Conservation (phyloP, 2,113 vertebrate genomes). For the Syrrhaptes paradoxus region DNA sequence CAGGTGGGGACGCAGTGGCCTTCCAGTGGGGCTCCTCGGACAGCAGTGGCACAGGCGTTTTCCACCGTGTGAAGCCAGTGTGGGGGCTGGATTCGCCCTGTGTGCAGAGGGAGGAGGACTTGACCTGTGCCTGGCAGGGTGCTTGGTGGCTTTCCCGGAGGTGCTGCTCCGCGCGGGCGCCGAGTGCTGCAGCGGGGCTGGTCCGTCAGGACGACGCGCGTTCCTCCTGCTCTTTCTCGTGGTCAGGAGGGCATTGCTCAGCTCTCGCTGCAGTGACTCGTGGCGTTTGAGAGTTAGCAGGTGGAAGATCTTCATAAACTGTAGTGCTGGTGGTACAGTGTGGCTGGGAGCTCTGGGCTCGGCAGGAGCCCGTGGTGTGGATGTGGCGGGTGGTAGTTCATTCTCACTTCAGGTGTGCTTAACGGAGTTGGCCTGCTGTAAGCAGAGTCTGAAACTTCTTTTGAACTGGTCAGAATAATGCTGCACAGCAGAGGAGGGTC, state of each 20-base stretch:
- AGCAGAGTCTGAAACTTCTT: background rate
- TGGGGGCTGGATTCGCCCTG: background rate
- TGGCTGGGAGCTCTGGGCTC: background rate
- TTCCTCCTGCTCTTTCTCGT: background rate
- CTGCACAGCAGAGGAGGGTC: background rate
- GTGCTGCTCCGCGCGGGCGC: fast-evolving
- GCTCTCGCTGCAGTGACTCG: background rate
- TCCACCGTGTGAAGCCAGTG: fast-evolving
- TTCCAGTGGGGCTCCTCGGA: background rate
- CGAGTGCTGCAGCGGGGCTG: fast-evolving
- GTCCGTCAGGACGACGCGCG: fast-evolving
- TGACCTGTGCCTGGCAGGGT: background rate
- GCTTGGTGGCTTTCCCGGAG: background rate
- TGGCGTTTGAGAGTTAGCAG: background rate
- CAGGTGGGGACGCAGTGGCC: fast-evolving
- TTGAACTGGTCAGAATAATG: background rate
- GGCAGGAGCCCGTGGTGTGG: background rate
- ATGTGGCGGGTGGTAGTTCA: background rate
- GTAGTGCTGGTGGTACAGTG: background rate
- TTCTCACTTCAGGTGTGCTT: background rate
- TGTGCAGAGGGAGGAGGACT: background rate
- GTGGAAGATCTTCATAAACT: background rate
- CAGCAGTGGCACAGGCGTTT: background rate
- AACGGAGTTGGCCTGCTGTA: background rate
- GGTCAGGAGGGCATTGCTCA: background rate